Base-by-base conservation (phyloP, 1,140 invertebrate species). In the Halyomorpha halys region DNA sequence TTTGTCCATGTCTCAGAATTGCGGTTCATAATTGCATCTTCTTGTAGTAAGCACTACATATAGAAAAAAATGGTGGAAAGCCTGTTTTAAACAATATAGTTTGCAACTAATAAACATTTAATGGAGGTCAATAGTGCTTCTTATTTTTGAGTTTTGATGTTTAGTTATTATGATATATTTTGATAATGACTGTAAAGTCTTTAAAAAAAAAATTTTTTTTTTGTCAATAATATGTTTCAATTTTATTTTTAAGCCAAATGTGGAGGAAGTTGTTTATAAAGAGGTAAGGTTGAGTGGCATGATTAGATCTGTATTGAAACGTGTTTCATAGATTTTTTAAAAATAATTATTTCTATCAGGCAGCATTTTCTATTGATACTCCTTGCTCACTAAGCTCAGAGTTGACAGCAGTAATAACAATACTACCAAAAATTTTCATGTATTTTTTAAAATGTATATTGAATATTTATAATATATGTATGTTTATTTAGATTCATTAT, bases 231-330 rank as follows among this genome's bases (percentile, higher is more conserved):
- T 18, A 5, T 18, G 6, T 4, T 49, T 49, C 16, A 21, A 34
- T 34, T 49, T 49, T 49, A 49, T 49, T 49, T 49, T 49, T 49
- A 49, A 49, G 47, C 47, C 19, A 6, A 49, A 49, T 19, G 47
- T 19, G 47, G 47, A 49, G 47, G 47, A 49, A 18, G 19, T 49
- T 49, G 19, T 49, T 49, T n/a, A n/a, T 18, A 21, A 49, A 49
- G 19, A 49, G 47, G 47, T 49, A 49, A 49, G 47, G 47, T 49
- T 13, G 14, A 49, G 47, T n/a, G 47, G n/a, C 47, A 49, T 49
- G n/a, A 49, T 49, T 49, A 49, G 47, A 21, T n/a, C 19, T 49
- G 47, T 49, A 49, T 49, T 49, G 11, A 14, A 49, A 11, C 5
- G 47, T 18, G 47, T 49, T 49, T 18, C 19, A 21, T 21, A 19